These are phyloP conservation scores for Natator depressus DNA, from an alignment of 2,113 vertebrate genomes.

Conservation along the genomic window DNA sequence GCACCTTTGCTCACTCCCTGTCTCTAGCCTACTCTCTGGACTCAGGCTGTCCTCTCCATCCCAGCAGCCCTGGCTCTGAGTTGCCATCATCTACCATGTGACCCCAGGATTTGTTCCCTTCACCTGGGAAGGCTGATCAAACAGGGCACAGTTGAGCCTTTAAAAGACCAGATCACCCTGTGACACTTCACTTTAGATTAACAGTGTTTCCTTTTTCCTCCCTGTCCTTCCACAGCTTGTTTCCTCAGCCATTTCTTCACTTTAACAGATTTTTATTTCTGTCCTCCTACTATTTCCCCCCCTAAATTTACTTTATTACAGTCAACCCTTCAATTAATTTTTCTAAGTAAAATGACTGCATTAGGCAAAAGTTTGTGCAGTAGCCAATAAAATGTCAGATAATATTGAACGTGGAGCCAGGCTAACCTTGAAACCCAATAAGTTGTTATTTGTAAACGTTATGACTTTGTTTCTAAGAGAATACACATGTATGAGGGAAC, in stretches of 20 bases:
- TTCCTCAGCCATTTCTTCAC: not conserved
- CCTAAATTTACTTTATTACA: slow-evolving; percentile 35
- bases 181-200: slow-evolving; percentile 19
- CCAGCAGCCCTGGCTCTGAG: not conserved
- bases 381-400: slow-evolving; percentile 77
- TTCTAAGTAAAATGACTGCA: slow-evolving; percentile 68
- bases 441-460: slow-evolving; percentile 78
- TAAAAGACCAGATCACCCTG: not conserved
- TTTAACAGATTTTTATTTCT: not conserved
- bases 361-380: slow-evolving; percentile 74
- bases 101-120: slow-evolving; percentile 33
- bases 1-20: not conserved
- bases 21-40: not conserved
- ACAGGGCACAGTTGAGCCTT: not conserved
- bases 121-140: not conserved
- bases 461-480: slow-evolving; percentile 77
- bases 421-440: slow-evolving; percentile 68
- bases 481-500: slow-evolving; percentile 73
- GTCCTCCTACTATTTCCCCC: not conserved
- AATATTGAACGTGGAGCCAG: slow-evolving; percentile 71
- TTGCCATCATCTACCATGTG: slow-evolving; percentile 2
- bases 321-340: slow-evolving; percentile 69
- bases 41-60: not conserved
- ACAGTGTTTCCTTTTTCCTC: not conserved
- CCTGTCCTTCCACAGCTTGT: not conserved